Evolutionary conservation across 2,113 vertebrate species (phyloP).

Genomic region (Mesembrinibis cayennensis): DNA sequence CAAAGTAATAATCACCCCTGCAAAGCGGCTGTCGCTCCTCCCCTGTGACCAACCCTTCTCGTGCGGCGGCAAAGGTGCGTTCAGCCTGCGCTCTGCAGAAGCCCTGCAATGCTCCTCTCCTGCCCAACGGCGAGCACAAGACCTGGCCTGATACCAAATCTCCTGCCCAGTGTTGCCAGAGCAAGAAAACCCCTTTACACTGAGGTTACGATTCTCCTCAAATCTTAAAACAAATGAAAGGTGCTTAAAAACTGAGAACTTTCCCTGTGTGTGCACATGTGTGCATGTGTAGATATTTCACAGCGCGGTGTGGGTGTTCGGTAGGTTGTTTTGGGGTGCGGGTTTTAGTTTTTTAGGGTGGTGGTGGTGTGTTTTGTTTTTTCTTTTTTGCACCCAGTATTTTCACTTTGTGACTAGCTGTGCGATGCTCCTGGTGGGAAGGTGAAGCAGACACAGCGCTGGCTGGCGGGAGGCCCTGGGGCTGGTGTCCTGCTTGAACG

Average conservation of each 20-base stretch:
- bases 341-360: not conserved
- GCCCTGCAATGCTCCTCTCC: not conserved
- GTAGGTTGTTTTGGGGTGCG: not conserved
- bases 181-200: not conserved
- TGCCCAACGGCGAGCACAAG: not conserved
- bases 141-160: not conserved
- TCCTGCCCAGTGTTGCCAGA: not conserved
- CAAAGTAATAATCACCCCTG: not conserved
- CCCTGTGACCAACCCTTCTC: not conserved
- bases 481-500: not conserved
- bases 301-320: slow-evolving; percentile 49
- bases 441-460: not conserved
- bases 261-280: not conserved
- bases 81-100: not conserved
- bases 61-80: not conserved
- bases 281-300: slow-evolving; percentile 16
- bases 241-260: slow-evolving; percentile 55
- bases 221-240: slow-evolving; percentile 29
- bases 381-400: slow-evolving; percentile 62
- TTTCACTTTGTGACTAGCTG: slow-evolving; percentile 67
- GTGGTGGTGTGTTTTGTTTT: too few species aligned
- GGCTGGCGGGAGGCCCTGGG: slow-evolving; percentile 30
- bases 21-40: not conserved
- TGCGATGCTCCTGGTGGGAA: slow-evolving; percentile 32
- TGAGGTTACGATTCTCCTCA: not conserved